Conservation (phyloP, 2,888 invertebrate species). For the Seira sanloemensis region DNA sequence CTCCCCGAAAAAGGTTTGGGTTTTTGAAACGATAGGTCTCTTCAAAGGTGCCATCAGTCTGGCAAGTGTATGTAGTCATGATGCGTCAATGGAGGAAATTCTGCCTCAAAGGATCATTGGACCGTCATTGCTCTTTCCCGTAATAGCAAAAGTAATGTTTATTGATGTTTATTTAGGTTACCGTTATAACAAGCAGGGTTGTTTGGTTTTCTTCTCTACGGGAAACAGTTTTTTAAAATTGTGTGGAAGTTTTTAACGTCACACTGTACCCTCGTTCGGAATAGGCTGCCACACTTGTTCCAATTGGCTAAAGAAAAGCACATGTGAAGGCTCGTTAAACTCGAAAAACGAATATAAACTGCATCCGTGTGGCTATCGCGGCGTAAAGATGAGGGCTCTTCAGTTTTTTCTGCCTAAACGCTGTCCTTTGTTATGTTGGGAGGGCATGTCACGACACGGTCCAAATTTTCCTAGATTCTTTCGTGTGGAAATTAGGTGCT, state of each 20-base stretch:
- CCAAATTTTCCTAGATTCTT: not conserved
- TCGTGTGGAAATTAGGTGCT: not conserved
- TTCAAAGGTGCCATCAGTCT: too few relatives aligned
- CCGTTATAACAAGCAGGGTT: not conserved
- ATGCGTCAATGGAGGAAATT: slow-evolving; percentile 18
- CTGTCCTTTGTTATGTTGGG: too few relatives aligned
- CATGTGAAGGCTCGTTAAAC: slow-evolving; percentile 39
- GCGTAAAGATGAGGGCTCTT: slow-evolving; percentile 19
- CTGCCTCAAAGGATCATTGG: slow-evolving; percentile 16
- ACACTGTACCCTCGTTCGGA: not conserved
- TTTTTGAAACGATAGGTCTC: too few relatives aligned
- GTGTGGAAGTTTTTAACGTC: slow-evolving; percentile 22
- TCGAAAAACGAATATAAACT: slow-evolving; percentile 10
- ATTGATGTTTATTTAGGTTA: slow-evolving; percentile 41
- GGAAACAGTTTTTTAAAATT: not conserved
- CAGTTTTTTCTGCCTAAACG: too few relatives aligned
- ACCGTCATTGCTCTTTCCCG: not conserved
- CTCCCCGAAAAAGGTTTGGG: too few relatives aligned
- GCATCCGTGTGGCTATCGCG: not conserved
- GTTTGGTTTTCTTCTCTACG: not conserved
- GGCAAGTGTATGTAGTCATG: too few relatives aligned
- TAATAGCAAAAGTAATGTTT: not conserved
- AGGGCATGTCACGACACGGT: not conserved
- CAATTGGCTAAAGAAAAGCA: slow-evolving; percentile 15
- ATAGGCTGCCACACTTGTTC: slow-evolving; percentile 27